A percentile compares a stretch with the other conserved stretches of the same genome.
Evolutionary conservation across 1,140 invertebrate genomes (phyloP).

Genomic region (Rhyacophila brunnea): DNA sequence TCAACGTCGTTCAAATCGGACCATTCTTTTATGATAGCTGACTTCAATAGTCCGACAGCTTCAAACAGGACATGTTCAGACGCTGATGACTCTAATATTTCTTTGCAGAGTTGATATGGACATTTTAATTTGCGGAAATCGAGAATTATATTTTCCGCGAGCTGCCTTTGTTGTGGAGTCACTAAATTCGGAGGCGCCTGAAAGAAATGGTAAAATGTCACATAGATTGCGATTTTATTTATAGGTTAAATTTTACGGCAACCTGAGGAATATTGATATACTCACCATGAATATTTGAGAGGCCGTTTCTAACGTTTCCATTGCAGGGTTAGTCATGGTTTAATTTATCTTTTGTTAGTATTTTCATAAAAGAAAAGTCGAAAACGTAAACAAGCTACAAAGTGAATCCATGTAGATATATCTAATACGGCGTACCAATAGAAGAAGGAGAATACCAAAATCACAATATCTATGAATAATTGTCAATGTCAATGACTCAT

Average conservation of each 20-base stretch:
- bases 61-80: slow-evolving; percentile 87
- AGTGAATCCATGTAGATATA: no score
- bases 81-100: slow-evolving; percentile 76
- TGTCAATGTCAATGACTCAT: no score
- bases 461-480: no score
- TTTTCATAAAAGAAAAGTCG: slow-evolving; percentile 18
- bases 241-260: neutral
- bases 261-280: slow-evolving; percentile 2
- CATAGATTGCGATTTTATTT: slow-evolving; percentile 10
- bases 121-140: slow-evolving; percentile 79
- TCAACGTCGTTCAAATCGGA: slow-evolving; percentile 63
- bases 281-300: slow-evolving; percentile 69
- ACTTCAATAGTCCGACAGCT: slow-evolving; percentile 79
- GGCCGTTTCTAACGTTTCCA: slow-evolving; percentile 66
- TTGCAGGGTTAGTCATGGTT: slow-evolving; percentile 48
- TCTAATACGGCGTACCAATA: no score
- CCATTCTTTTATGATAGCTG: slow-evolving; percentile 83
- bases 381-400: slow-evolving; percentile 11
- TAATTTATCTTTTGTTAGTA: slow-evolving; percentile 9
- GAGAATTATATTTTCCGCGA: slow-evolving; percentile 77
- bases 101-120: slow-evolving; percentile 77
- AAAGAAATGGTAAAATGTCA: slow-evolving; percentile 36
- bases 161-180: slow-evolving; percentile 71
- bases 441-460: no score
- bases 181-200: slow-evolving; percentile 83